Conservation (phyloP, 2,888 invertebrate species). For the Mimas tiliae region DNA sequence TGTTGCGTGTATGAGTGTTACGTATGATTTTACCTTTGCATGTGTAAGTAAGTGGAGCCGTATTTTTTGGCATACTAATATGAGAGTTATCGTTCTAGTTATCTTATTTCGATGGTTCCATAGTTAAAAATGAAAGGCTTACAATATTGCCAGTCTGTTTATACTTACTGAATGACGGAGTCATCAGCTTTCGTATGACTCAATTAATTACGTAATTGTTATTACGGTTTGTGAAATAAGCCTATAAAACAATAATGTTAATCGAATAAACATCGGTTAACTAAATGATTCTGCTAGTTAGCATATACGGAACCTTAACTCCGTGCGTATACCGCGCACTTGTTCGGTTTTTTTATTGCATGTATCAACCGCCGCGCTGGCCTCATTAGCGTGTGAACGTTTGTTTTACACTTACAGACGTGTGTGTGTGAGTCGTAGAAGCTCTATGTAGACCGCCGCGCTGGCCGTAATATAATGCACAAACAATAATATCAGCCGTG, state of each 20-base stretch:
- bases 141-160: not conserved
- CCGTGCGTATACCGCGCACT: slow-evolving; percentile 29
- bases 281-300: not conserved
- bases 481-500: slow-evolving; percentile 42
- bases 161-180: not conserved
- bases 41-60: too few species aligned
- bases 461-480: slow-evolving; percentile 49
- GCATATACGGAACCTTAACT: slow-evolving; percentile 31
- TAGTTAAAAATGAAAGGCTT: not conserved
- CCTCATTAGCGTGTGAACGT: slow-evolving; percentile 29
- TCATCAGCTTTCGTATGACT: too few species aligned
- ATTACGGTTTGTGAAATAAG: not conserved
- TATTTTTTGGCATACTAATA: too few species aligned
- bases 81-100: too few species aligned
- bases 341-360: slow-evolving; percentile 5
- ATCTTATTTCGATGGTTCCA: too few species aligned
- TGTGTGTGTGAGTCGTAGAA: slow-evolving; percentile 34
- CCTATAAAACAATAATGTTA: not conserved
- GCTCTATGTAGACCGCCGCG: slow-evolving; percentile 34
- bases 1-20: too few species aligned
- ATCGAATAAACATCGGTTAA: not conserved
- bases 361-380: slow-evolving; percentile 11
- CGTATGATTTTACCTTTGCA: too few species aligned
- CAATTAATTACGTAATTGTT: not conserved
- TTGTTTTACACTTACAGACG: slow-evolving; percentile 14